A percentile compares a stretch with the other conserved stretches of the same genome.
Conservation (phyloP, 1,140 invertebrate species). For the Dryas iulia region DNA sequence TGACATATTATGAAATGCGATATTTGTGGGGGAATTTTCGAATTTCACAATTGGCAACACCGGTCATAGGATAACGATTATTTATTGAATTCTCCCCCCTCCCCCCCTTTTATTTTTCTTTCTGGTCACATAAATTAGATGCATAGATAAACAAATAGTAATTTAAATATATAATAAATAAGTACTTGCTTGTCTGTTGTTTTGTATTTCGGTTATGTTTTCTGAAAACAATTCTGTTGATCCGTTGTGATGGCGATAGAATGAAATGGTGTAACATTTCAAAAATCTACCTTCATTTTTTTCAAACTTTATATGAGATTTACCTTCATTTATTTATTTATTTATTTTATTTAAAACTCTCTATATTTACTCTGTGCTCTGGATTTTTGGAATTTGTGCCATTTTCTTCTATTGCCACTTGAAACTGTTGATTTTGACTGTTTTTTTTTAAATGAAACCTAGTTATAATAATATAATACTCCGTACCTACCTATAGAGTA, state of each 20-base stretch:
- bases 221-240: constrained; percentile 41
- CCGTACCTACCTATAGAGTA: constrained; percentile 65
- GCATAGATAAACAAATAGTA: constrained; percentile 49
- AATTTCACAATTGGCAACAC: constrained; percentile 8
- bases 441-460: constrained; percentile 46
- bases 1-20: not conserved
- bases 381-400: not conserved
- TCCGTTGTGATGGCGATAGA: constrained; percentile 22
- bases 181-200: constrained; percentile 47
- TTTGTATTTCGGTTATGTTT: constrained; percentile 39
- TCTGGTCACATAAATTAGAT: constrained; percentile 44
- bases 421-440: constrained; percentile 34
- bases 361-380: not conserved
- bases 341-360: constrained; percentile 1
- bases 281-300: not conserved
- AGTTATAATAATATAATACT: no score
- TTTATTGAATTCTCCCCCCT: constrained; percentile 37
- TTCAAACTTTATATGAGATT: not conserved
- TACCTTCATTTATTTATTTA: constrained; percentile 1
- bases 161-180: constrained; percentile 50
- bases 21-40: constrained; percentile 11
- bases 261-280: constrained; percentile 2
- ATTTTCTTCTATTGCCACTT: constrained; percentile 11
- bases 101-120: constrained; percentile 36
- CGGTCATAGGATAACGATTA: constrained; percentile 27